Base-by-base conservation (phyloP, 2,113 vertebrate genomes). In the Protobothrops flavoviridis region DNA sequence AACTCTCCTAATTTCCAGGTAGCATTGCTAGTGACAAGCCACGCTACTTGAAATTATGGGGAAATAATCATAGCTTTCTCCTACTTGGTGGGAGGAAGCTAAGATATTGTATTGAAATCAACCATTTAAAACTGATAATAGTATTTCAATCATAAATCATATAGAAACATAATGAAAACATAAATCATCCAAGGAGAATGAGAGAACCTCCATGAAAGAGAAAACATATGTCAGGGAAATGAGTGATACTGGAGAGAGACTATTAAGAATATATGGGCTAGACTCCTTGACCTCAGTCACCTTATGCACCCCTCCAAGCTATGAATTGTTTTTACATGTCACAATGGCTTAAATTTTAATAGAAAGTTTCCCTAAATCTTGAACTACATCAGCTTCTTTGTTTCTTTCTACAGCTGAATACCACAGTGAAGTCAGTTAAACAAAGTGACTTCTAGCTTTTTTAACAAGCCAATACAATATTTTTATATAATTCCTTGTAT, bases 151-250 rank as follows among this genome's bases (percentile, higher is more conserved):
- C 8, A 0, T 93, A 26, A 11, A 39, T 92, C 20, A 94, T 90
- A 53, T 50, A 10, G 88, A 74, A 94, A 88, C 88, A 64, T 85
- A 81, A 95, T 94, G 94, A 92, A 90, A 95, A 74, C 69, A 88
- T 88, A 90, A 96, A 89, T 81, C 88, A 93, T 93, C 94, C 81
- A 95, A 97, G 87, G 91, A 95, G 91, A 94, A 90, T 90, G 55
- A 93, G 61, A n/a, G 50, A 89, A 89, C 74, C 74, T 33, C 93
- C 74, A 69, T 86, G 88, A 61, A 89, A 93, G 23, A 89, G 53
- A 95, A 87, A 96, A 92, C 93, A 94, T 93, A 92, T 93, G 55
- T 94, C 87, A 55, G 0, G 91, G 92, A 96, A 95, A 85, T 53
- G 26, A 95, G 85, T 53, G 24, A 13, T 87, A 53, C 61, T 89